These are phyloP conservation scores for Mustela nigripes DNA, from an alignment of 2,113 vertebrate genomes.

Conservation along the genomic window DNA sequence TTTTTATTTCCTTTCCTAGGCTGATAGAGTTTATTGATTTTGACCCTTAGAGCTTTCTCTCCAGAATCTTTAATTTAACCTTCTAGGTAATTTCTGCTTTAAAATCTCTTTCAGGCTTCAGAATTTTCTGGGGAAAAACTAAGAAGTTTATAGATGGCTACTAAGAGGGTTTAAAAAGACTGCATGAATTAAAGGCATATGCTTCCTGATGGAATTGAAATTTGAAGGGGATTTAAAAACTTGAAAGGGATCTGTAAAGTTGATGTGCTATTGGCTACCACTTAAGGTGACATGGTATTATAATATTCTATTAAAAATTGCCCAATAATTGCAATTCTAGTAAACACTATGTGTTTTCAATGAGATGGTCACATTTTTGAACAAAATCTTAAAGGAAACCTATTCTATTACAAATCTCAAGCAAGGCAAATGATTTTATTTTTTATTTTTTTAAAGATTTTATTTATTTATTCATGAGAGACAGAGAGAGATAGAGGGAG, in stretches of 20 bases:
- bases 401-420: not conserved
- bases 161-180: not conserved
- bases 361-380: not conserved
- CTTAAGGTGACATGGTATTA: not conserved
- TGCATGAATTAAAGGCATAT: accelerated
- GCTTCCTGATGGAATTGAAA: not conserved
- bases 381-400: not conserved
- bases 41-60: not conserved
- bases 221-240: not conserved
- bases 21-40: not conserved
- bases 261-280: not conserved
- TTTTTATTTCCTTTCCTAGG: not conserved
- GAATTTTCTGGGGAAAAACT: not conserved
- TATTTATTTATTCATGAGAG: too few relatives aligned
- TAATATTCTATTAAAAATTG: not conserved
- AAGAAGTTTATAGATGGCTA: not conserved
- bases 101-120: not conserved
- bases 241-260: not conserved
- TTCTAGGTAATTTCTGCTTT: not conserved
- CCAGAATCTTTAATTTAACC: not conserved
- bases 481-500: too few relatives aligned
- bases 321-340: not conserved
- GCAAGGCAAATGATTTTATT: not conserved
- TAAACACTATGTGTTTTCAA: not conserved
- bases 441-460: too few relatives aligned